These are phyloP conservation scores for Oeneis ivallda DNA, from an alignment of 2,888 invertebrate genomes.

Conservation along the genomic window DNA sequence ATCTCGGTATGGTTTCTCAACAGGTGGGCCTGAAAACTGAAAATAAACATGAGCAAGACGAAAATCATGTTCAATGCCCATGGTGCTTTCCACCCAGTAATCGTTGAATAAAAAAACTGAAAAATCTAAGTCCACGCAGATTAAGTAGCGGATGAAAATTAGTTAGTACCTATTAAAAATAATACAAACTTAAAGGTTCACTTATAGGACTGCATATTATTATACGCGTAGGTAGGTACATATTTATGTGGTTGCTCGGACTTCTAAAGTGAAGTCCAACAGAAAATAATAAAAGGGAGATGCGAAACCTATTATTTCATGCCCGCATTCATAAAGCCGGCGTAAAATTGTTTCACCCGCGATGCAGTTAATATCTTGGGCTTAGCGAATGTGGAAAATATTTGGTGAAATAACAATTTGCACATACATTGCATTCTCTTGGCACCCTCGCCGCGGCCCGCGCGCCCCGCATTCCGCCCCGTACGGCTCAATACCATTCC, in stretches of 20 bases:
- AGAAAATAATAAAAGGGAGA: background rate
- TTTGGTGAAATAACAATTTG: conserved; percentile 52
- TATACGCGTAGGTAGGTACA: no score
- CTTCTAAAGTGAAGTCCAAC: background rate
- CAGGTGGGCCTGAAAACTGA: no score
- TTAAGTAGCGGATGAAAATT: no score
- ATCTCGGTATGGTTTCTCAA: no score
- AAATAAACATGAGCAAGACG: no score
- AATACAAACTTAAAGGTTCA: no score
- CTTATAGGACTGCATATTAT: no score
- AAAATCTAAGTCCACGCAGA: no score
- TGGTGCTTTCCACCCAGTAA: no score
- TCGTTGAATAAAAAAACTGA: no score
- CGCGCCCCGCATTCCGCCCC: conserved; percentile 27
- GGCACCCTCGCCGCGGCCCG: conserved; percentile 39
- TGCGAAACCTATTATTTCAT: conserved; percentile 3
- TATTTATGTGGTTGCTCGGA: background rate
- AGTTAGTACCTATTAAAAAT: no score
- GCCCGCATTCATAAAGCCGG: conserved; percentile 14
- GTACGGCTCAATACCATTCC: conserved; percentile 41
- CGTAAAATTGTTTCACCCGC: conserved; percentile 26
- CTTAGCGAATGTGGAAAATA: conserved; percentile 47
- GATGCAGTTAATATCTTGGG: conserved; percentile 45
- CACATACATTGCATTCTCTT: conserved; percentile 48
- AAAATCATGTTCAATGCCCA: no score